A percentile compares a stretch with the other conserved stretches of the same genome.
phyloP scores from a whole-genome alignment of 2,113 vertebrate genomes.

The Cairina moschata region DNA sequence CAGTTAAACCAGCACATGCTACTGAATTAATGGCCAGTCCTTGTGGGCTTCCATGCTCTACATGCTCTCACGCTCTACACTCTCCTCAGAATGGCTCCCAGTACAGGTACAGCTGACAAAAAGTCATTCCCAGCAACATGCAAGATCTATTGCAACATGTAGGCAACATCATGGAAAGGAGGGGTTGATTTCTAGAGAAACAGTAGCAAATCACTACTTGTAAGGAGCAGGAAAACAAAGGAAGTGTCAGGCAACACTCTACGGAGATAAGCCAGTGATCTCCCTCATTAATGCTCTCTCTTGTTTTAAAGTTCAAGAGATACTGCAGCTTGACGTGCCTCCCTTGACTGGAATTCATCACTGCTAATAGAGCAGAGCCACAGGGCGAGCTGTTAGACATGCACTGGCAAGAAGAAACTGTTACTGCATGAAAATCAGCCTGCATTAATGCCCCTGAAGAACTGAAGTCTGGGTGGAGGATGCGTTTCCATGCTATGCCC shows the following conservation, averaged over 20 bases:
- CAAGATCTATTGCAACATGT: not conserved
- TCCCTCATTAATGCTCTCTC: constrained; percentile 21
- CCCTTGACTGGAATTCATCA: constrained; percentile 30
- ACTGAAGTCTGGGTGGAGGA: not conserved
- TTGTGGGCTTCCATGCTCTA: not conserved
- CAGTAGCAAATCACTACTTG: not conserved
- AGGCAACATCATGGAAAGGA: not conserved
- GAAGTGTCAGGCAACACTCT: not conserved
- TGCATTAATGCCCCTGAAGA: constrained; percentile 28
- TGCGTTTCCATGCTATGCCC: not conserved
- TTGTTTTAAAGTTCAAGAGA: constrained; percentile 33
- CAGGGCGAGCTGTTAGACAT: constrained; percentile 34
- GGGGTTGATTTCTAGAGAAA: not conserved
- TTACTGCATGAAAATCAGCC: constrained; percentile 48
- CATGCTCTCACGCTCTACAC: accelerated
- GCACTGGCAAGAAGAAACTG: constrained; percentile 36
- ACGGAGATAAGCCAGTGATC: not conserved
- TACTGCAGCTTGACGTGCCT: constrained; percentile 29
- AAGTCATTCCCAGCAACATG: not conserved
- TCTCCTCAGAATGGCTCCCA: not conserved
- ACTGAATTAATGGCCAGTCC: not conserved
- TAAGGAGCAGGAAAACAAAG: not conserved
- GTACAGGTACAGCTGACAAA: not conserved
- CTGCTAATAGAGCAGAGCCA: constrained; percentile 44
- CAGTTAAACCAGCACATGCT: not conserved